Conservation (phyloP, 2,888 invertebrate genomes). For the Drosophila tripunctata region DNA sequence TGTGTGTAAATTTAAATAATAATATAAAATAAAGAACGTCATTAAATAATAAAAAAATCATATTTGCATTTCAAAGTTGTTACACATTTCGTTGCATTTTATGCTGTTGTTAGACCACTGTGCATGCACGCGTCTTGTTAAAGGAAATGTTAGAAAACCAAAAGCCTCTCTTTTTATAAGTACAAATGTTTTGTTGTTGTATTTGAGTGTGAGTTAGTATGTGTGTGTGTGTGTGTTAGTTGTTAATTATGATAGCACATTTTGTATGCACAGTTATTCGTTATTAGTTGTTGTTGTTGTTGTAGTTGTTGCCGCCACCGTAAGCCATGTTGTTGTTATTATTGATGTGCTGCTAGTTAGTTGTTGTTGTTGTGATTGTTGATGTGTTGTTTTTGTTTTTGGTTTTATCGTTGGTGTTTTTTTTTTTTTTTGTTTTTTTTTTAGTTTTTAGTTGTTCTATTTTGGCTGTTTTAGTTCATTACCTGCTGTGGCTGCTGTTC, state of each 20-base stretch:
- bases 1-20: slow-evolving; percentile 28
- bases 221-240: slow-evolving; percentile 23
- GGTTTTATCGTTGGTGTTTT: slow-evolving; percentile 61
- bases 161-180: slow-evolving; percentile 69
- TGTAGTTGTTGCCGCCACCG: slow-evolving; percentile 63
- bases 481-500: slow-evolving; percentile 83
- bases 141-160: slow-evolving; percentile 56
- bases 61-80: slow-evolving; percentile 18
- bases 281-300: slow-evolving; percentile 55
- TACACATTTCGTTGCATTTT: slow-evolving; percentile 43
- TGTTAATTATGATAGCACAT: slow-evolving; percentile 54
- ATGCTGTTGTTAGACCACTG: slow-evolving; percentile 25
- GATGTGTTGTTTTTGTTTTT: slow-evolving; percentile 43
- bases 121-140: slow-evolving; percentile 16
- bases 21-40: slow-evolving; percentile 37
- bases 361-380: slow-evolving; percentile 46
- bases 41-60: slow-evolving; percentile 29
- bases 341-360: slow-evolving; percentile 30
- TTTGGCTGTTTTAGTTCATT: no score
- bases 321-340: slow-evolving; percentile 52
- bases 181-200: slow-evolving; percentile 24
- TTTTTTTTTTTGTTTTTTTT: slow-evolving; percentile 41
- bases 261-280: slow-evolving; percentile 42
- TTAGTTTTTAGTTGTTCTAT: no score
- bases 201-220: slow-evolving; percentile 18